Conservation (phyloP, 2,113 vertebrate species). For the Festucalex cinctus region DNA sequence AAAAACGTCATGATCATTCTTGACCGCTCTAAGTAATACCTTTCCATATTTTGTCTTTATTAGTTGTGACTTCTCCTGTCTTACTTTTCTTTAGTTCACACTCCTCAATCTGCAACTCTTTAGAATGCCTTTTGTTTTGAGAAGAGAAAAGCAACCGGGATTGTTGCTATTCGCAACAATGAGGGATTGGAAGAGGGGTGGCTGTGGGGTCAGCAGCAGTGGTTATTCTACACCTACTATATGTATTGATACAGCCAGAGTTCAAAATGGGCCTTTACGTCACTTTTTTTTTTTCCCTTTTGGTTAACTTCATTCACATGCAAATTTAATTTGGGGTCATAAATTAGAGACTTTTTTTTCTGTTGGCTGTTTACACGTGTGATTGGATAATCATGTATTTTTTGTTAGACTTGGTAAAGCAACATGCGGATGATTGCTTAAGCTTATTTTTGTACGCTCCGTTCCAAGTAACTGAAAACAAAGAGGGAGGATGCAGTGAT, state of each 20-base stretch:
- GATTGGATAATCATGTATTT: no score
- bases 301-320: no score
- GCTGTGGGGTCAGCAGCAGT: constrained; percentile 60
- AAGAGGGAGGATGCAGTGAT: no score
- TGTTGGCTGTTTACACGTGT: no score
- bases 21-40: neutral
- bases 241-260: constrained; percentile 70
- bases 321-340: neutral
- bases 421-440: no score
- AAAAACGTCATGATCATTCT: neutral
- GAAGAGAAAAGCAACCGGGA: constrained; percentile 75
- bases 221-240: constrained; percentile 67
- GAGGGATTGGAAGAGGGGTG: constrained; percentile 61
- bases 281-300: constrained; percentile 8
- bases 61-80: constrained; percentile 34
- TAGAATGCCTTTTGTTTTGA: constrained; percentile 74
- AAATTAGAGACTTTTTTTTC: no score
- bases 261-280: constrained; percentile 58
- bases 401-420: no score
- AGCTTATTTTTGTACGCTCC: no score
- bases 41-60: neutral
- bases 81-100: constrained; percentile 57
- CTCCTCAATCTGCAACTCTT: constrained; percentile 68
- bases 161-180: constrained; percentile 67
- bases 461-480: no score